phyloP scores from a whole-genome alignment of 2,113 vertebrate genomes.

The Baryphthengus martii region DNA sequence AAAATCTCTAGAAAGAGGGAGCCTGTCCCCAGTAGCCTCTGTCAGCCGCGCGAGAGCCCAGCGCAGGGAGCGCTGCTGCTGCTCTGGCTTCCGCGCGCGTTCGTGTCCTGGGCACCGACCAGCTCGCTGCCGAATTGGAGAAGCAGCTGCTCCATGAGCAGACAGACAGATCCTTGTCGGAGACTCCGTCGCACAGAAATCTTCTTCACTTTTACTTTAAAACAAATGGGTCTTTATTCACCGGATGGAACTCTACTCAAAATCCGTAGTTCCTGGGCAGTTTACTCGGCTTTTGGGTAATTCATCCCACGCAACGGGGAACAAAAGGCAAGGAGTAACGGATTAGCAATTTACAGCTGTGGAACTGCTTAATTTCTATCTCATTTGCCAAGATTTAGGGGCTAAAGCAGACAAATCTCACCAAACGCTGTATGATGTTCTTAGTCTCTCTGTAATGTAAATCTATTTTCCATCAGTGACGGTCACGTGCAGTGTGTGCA shows the following conservation, averaged over 20 bases:
- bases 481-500: not conserved
- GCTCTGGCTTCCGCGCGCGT: rapidly evolving
- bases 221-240: not conserved
- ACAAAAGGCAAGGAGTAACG: not conserved
- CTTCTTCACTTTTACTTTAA: not conserved
- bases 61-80: rapidly evolving
- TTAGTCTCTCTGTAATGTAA: not conserved
- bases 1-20: not conserved
- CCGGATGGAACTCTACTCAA: not conserved
- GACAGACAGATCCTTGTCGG: not conserved
- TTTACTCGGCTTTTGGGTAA: not conserved
- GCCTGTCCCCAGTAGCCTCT: not conserved
- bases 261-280: not conserved
- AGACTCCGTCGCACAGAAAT: not conserved
- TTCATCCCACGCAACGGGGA: not conserved
- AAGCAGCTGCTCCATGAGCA: not conserved
- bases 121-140: not conserved
- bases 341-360: rapidly evolving
- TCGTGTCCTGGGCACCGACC: not conserved
- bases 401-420: not conserved
- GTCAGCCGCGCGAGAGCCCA: not conserved
- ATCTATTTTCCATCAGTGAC: not conserved
- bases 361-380: not conserved
- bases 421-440: not conserved
- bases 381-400: not conserved